Percentiles rank a stretch among this genome's conserved stretches.
phyloP scores from a whole-genome alignment of 2,888 invertebrate species.

The Stenurella melanura region DNA sequence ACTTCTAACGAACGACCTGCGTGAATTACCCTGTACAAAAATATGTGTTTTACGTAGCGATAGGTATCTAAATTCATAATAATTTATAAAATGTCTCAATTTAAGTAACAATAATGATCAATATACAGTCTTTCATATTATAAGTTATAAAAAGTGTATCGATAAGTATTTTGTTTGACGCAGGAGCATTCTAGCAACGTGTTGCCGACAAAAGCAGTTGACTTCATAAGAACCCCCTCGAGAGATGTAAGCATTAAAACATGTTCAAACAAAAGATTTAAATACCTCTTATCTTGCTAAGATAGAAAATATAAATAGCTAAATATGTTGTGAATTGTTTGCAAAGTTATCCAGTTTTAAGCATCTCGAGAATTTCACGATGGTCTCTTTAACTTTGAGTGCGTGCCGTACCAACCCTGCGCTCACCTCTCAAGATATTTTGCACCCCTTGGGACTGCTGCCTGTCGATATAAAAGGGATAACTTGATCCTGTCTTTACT shows the following conservation, averaged over 20 bases:
- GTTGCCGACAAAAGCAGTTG: constrained; percentile 14
- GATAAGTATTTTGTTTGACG: constrained; percentile 22
- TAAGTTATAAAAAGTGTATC: background rate
- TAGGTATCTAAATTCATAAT: too few relatives aligned
- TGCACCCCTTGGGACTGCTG: constrained; percentile 10
- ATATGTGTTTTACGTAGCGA: too few relatives aligned
- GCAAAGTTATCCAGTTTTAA: constrained; percentile 32
- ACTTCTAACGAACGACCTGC: too few relatives aligned
- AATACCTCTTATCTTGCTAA: constrained; percentile 25
- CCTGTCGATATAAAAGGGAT: constrained; percentile 3
- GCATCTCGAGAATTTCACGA: constrained; percentile 34
- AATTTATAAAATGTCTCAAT: too few relatives aligned
- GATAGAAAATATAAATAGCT: constrained; percentile 35
- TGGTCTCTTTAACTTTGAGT: constrained; percentile 30
- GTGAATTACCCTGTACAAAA: too few relatives aligned
- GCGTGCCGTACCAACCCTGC: background rate
- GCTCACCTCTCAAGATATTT: constrained; percentile 25
- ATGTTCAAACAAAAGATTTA: constrained; percentile 8
- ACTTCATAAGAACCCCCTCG: constrained; percentile 20
- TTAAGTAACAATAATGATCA: too few relatives aligned
- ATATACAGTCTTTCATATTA: too few relatives aligned
- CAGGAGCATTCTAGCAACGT: constrained; percentile 13
- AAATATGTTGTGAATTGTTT: constrained; percentile 38
- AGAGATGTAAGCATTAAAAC: constrained; percentile 15
- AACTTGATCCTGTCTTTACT: constrained; percentile 26